Conservation (phyloP, 2,888 invertebrate species). For the Aromia moschata region DNA sequence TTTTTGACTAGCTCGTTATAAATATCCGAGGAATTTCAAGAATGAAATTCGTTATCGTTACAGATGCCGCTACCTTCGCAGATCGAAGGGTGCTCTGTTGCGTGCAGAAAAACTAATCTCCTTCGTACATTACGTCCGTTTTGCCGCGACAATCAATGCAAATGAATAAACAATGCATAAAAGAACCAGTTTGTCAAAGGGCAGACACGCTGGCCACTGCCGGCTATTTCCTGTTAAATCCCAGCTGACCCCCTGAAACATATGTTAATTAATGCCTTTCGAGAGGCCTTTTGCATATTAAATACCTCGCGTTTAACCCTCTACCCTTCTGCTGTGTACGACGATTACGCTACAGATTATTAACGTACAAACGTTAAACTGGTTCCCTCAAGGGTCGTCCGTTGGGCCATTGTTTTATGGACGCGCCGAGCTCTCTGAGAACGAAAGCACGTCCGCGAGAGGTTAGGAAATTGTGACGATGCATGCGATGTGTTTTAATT, state of each 20-base stretch:
- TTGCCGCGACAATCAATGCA: no score
- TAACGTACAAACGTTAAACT: conserved; percentile 51
- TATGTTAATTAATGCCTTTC: conserved; percentile 47
- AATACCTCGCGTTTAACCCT: conserved; percentile 45
- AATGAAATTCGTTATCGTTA: no score
- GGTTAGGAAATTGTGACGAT: conserved; percentile 30
- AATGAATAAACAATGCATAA: no score
- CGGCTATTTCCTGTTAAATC: conserved; percentile 48
- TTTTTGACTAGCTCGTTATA: no score
- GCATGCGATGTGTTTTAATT: conserved; percentile 20
- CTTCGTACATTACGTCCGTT: no score
- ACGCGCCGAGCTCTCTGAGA: conserved; percentile 6
- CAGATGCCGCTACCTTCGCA: no score
- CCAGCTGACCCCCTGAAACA: conserved; percentile 46
- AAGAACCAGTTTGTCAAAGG: no score
- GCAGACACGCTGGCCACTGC: no score
- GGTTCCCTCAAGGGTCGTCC: conserved; percentile 42
- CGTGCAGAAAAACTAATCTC: no score
- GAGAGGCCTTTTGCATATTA: conserved; percentile 47
- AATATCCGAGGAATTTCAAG: no score
- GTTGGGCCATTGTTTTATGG: conserved; percentile 40
- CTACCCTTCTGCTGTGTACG: conserved; percentile 37
- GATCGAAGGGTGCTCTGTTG: no score
- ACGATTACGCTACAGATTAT: conserved; percentile 49
- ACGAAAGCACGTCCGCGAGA: conserved; percentile 26